Evolutionary conservation across 2,888 invertebrate species (phyloP), one percentile per base, ranked within the genome.

Genomic region (Mythimna loreyi): DNA sequence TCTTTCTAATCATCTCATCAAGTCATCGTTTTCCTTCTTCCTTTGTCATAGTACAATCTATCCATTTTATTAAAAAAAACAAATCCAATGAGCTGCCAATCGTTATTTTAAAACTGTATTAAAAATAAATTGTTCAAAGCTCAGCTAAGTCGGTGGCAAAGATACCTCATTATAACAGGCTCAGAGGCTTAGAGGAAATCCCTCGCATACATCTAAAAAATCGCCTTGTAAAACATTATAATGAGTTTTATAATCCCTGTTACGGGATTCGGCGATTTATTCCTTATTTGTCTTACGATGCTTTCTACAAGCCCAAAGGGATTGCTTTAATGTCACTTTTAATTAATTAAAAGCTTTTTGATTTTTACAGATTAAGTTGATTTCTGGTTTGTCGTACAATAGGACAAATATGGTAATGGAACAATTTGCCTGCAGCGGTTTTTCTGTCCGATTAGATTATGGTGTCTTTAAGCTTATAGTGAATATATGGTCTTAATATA

Each of bases 141-240:
- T 55, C n/a, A 25, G 49, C 25, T 75, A 71, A 82, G 68, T 70
- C 55, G 72, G 58, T 65, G 72, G 75, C 67, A 74, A 77, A 80
- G 73, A 80, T 80, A 80, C 61, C 64, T 86, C 85, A 83, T 85
- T 86, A 82, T 79, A 82, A 83, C 83, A 19, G 80, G 81, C 84
- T 83, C 68, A 72, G 33, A 52, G 77, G 84, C 82, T 88, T 86
- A 82, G 61, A 79, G 72, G 53, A 59, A 83, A 86, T 83, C 79
- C 83, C 72, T 59, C 68, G 75, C 75, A 82, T 84, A 85, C 86
- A 81, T 88, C 84, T 85, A 86, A 83, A 80, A 77, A 82, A 86
- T 82, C 82, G 75, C 80, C 79, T 64, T 81, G 85, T 89, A 87
- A 86, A 88, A 84, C 84, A 87, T 87, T 77, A 79, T 87, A 87